Evolutionary conservation across 2,888 invertebrate genomes (phyloP), one percentile per base, ranked within the genome.

Genomic region (Phalangium opilio): DNA sequence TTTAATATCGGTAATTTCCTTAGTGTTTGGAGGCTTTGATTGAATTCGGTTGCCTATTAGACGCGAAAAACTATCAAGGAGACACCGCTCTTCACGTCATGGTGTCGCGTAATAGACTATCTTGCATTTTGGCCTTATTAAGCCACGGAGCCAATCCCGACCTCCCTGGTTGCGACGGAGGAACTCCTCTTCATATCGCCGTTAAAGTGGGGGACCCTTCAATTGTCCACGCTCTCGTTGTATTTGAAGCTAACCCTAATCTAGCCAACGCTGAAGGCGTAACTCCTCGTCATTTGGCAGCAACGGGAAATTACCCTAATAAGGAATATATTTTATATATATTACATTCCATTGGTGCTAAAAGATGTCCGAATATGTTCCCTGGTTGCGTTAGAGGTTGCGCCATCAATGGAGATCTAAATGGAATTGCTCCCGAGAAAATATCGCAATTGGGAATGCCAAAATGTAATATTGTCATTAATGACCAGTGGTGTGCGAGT

Each of bases 141-240:
- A 80, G 83, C 19, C 75, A 82, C 56, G 78, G 80, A 59, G 83
- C 83, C 0, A 75, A 80, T 54, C 72, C 78, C 1, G 81, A 85
- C 58, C 71, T 79, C 12, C 70, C 73, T 0, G 89, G 91, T 61
- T 73, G 75, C 4, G 79, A 85, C 43, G 89, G 89, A 1, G 84
- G 90, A 59, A 81, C 86, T 0, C 80, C 91, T 0, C 67, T 95
- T 5, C 93, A 93, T 67, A 67, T 86, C 48, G 89, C 91, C 0
- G 80, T 85, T 1, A 58, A 59, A 59, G 50, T 53, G 43, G 32
- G 53, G 35, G 39, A 56, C 34, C 41, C 61, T 33, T 60, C 64
- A n/a, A 50, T 67, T 35, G 62, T 66, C 0, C 81, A 89, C 63
- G 79, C 81, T 8, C 67, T 91, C 35, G 74, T 89, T 2, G 81